Conservation (phyloP, 2,888 invertebrate species). For the Trichogramma evanescens region DNA sequence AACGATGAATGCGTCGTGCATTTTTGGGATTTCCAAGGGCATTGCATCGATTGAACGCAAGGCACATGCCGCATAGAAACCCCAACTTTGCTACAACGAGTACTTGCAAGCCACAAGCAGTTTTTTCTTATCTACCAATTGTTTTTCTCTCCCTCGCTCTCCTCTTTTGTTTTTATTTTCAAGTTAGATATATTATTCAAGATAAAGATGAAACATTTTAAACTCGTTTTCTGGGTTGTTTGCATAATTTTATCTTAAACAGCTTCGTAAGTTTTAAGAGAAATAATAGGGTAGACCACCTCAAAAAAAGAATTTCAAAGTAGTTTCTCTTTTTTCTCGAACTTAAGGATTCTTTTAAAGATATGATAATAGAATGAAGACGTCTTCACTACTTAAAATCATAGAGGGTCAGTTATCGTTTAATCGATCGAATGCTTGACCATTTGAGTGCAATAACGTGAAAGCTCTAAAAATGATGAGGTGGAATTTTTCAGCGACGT, state of each 20-base stretch:
- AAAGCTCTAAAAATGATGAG: too few relatives aligned
- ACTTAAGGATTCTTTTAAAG: too few relatives aligned
- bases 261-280: constrained; percentile 22
- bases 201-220: too few relatives aligned
- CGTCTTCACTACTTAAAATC: too few relatives aligned
- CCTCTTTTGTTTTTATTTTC: too few relatives aligned
- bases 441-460: too few relatives aligned
- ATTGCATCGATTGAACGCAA: constrained; percentile 57
- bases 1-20: constrained; percentile 49
- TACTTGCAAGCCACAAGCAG: neutral
- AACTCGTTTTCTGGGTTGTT: too few relatives aligned
- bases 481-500: too few relatives aligned
- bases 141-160: neutral
- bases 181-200: too few relatives aligned
- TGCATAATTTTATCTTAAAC: neutral
- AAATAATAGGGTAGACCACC: constrained; percentile 17
- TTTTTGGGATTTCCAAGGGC: constrained; percentile 81
- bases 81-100: constrained; percentile 65
- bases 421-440: too few relatives aligned
- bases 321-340: neutral
- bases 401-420: too few relatives aligned
- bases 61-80: constrained; percentile 78
- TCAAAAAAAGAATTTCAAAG: neutral
- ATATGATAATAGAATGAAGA: too few relatives aligned
- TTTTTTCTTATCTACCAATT: neutral